Evolutionary conservation across 2,888 invertebrate species (phyloP).

Genomic region (Sisyra terminalis): DNA sequence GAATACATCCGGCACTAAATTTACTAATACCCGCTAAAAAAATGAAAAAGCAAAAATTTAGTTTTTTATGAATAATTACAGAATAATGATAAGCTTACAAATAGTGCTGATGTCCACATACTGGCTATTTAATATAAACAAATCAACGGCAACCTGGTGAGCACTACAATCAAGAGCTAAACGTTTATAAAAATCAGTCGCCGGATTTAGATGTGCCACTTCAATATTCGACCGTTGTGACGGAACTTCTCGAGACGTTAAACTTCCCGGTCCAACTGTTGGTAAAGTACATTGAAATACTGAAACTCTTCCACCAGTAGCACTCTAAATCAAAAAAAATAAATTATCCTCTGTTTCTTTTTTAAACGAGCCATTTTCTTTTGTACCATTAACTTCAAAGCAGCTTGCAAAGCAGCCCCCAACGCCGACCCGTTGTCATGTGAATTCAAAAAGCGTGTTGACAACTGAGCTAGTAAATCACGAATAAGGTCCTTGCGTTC

Average conservation of each 20-base stretch:
- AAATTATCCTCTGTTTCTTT: slow-evolving; percentile 1
- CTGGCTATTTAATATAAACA: slow-evolving; percentile 85
- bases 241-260: slow-evolving; percentile 77
- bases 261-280: slow-evolving; percentile 73
- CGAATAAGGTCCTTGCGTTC: slow-evolving; percentile 63
- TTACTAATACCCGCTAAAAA: slow-evolving; percentile 71
- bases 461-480: slow-evolving; percentile 63
- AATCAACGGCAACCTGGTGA: slow-evolving; percentile 88
- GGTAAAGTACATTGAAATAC: slow-evolving; percentile 87
- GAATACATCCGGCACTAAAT: slow-evolving; percentile 86
- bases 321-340: slow-evolving; percentile 34
- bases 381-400: slow-evolving; percentile 71
- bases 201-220: slow-evolving; percentile 76
- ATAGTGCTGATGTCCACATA: slow-evolving; percentile 90
- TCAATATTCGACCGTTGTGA: slow-evolving; percentile 63
- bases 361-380: slow-evolving; percentile 14
- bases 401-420: slow-evolving; percentile 85
- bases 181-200: slow-evolving; percentile 95
- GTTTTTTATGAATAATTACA: too few relatives aligned
- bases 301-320: slow-evolving; percentile 88
- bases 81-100: slow-evolving; percentile 41
- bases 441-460: slow-evolving; percentile 42
- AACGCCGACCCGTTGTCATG: slow-evolving; percentile 68
- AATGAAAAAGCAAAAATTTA: slow-evolving; percentile 8
- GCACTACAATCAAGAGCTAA: slow-evolving; percentile 92